phyloP scores from a whole-genome alignment of 2,113 vertebrate genomes.

The Boleophthalmus pectinirostris region DNA sequence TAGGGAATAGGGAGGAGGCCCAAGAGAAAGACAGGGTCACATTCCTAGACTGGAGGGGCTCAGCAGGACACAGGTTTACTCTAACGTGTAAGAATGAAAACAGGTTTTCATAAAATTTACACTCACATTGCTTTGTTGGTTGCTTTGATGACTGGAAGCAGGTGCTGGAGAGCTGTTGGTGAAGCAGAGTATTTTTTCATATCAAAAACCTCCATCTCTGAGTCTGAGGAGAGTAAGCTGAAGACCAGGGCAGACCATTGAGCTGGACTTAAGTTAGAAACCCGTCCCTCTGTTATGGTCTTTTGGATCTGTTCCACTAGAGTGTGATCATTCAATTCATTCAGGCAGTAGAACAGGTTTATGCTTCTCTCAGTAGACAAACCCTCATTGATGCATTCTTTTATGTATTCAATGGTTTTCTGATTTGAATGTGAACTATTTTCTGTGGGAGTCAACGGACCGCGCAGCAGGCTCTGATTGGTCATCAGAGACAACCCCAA shows the following conservation, averaged over 20 bases:
- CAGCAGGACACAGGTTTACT: too few relatives aligned
- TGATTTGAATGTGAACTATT: not conserved
- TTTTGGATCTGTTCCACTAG: slow-evolving; percentile 19
- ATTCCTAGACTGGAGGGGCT: too few relatives aligned
- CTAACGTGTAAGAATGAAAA: too few relatives aligned
- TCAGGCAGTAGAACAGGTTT: slow-evolving; percentile 29
- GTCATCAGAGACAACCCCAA: slow-evolving; percentile 33
- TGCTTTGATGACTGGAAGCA: slow-evolving; percentile 44
- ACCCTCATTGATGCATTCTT: slow-evolving; percentile 17
- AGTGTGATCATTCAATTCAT: slow-evolving; percentile 17
- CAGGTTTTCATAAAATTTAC: too few relatives aligned
- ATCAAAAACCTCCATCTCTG: slow-evolving; percentile 24
- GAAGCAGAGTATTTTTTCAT: slow-evolving; percentile 35
- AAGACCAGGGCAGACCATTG: slow-evolving; percentile 35
- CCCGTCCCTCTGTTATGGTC: slow-evolving; percentile 8
- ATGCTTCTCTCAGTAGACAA: slow-evolving; percentile 19
- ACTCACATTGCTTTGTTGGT: slow-evolving; percentile 39
- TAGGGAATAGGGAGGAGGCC: too few relatives aligned
- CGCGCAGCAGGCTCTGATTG: slow-evolving; percentile 21
- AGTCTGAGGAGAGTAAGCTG: slow-evolving; percentile 29
- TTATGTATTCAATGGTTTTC: slow-evolving; percentile 20
- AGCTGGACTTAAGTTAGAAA: slow-evolving; percentile 11
- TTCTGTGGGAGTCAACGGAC: slow-evolving; percentile 2
- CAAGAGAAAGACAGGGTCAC: too few relatives aligned
- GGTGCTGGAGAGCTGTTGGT: slow-evolving; percentile 28